Evolutionary conservation across 2,797 vertebrate genomes (phyloP).

Genomic region (Mionectes olivaceus): DNA sequence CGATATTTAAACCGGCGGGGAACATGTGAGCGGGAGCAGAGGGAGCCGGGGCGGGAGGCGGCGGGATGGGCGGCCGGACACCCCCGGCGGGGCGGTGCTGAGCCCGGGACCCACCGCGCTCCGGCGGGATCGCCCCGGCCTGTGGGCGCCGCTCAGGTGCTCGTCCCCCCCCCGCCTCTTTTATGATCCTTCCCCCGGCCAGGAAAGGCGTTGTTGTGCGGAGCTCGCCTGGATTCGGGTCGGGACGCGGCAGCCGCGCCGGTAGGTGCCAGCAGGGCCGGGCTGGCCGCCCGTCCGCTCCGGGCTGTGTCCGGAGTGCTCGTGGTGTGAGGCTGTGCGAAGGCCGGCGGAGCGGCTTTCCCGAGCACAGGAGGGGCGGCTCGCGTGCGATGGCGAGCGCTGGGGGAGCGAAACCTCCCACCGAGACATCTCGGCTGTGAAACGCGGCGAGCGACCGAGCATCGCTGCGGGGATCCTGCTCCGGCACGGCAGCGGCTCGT

Average conservation of each 20-base stretch:
- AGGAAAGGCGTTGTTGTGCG: neutral
- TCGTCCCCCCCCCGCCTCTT: neutral
- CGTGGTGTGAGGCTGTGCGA: fast-evolving
- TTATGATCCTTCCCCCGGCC: too few relatives aligned
- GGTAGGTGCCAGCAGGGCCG: neutral
- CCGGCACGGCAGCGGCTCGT: neutral
- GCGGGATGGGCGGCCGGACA: neutral
- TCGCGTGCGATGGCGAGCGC: neutral
- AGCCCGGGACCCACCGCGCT: neutral
- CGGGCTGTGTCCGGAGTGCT: neutral
- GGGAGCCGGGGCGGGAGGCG: fast-evolving
- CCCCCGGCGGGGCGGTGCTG: neutral
- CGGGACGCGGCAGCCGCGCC: neutral
- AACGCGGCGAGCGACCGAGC: neutral
- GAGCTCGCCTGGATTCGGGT: neutral
- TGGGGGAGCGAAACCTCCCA: neutral
- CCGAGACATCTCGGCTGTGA: neutral
- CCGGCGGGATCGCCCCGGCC: neutral
- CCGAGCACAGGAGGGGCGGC: neutral
- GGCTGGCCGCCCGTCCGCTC: neutral
- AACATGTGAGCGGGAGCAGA: neutral
- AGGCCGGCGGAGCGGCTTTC: fast-evolving
- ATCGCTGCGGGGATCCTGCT: neutral
- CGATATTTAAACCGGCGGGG: neutral
- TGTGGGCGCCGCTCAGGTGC: neutral